A percentile compares a stretch with the other conserved stretches of the same genome.
Conservation (phyloP, 1,140 invertebrate species). For the Sweltsa coloradensis region DNA sequence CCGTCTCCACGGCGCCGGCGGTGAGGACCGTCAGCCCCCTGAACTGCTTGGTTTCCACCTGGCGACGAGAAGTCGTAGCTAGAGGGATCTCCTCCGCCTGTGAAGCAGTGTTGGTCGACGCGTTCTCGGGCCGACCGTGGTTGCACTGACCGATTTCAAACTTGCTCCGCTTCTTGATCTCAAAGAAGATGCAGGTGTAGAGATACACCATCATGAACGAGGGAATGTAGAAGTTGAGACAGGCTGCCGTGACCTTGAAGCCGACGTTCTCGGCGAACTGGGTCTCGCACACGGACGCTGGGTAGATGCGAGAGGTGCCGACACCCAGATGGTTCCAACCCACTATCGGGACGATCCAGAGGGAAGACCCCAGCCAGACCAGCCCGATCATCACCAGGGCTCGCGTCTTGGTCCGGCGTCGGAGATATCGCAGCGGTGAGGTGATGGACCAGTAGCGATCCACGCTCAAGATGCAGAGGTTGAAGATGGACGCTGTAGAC, state of each 20-base stretch:
- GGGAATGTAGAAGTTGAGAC: slow-evolving; percentile 43
- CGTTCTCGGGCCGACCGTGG: no score
- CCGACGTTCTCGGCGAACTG: slow-evolving; percentile 38
- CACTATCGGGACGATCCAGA: slow-evolving; percentile 40
- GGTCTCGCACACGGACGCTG: slow-evolving; percentile 33
- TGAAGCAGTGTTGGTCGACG: no score
- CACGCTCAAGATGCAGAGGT: slow-evolving; percentile 88
- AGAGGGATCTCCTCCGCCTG: no score
- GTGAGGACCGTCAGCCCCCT: no score
- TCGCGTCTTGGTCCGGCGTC: slow-evolving; percentile 41
- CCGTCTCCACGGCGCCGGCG: no score
- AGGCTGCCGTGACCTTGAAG: slow-evolving; percentile 35
- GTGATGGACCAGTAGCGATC: slow-evolving; percentile 84
- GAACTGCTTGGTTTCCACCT: no score
- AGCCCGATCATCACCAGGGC: slow-evolving; percentile 35
- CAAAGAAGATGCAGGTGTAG: slow-evolving; percentile 38
- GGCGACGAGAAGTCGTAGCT: no score
- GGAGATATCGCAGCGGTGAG: slow-evolving; percentile 67
- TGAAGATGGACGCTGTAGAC: slow-evolving; percentile 84
- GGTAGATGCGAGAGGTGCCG: slow-evolving; percentile 21
- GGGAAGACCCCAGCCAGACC: slow-evolving; percentile 36
- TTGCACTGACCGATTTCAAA: slow-evolving; percentile 26
- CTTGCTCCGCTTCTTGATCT: slow-evolving; percentile 35
- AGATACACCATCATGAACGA: slow-evolving; percentile 38
- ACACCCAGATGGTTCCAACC: slow-evolving; percentile 33